Evolutionary conservation across 2,797 vertebrate genomes (phyloP).

Genomic region (Cuculus canorus): DNA sequence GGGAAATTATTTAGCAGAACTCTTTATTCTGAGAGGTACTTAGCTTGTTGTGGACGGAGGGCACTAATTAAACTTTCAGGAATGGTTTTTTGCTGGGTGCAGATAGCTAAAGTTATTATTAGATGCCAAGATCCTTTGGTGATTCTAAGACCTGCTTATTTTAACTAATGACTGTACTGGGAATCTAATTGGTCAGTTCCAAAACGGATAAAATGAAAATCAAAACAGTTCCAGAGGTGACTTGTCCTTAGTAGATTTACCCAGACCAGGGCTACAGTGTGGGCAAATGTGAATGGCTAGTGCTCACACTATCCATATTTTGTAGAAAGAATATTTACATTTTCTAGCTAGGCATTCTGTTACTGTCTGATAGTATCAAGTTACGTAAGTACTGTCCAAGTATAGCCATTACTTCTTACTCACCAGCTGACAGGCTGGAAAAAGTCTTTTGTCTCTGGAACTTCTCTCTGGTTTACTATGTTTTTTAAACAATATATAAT

Average conservation of each 20-base stretch:
- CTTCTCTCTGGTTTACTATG: not conserved
- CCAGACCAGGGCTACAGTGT: no score
- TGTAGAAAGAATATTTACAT: not conserved
- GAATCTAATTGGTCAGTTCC: not conserved
- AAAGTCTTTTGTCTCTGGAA: not conserved
- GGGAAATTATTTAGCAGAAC: not conserved
- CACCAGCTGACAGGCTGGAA: not conserved
- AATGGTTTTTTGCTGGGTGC: not conserved
- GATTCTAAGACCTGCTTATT: not conserved
- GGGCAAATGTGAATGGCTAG: not conserved
- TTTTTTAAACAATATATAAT: not conserved
- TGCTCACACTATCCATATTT: not conserved
- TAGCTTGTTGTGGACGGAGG: not conserved
- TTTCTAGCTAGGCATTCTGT: not conserved
- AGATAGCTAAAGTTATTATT: not conserved
- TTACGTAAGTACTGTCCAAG: not conserved
- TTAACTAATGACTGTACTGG: not conserved
- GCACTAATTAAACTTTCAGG: not conserved
- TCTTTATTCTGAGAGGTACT: not conserved
- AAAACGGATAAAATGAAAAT: not conserved
- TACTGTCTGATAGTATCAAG: not conserved
- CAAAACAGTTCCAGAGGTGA: not conserved
- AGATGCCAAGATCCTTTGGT: not conserved
- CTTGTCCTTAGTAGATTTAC: not conserved
- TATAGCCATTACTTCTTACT: not conserved